Conservation (phyloP, 2,113 vertebrate genomes). For the Corythornis vintsioides region DNA sequence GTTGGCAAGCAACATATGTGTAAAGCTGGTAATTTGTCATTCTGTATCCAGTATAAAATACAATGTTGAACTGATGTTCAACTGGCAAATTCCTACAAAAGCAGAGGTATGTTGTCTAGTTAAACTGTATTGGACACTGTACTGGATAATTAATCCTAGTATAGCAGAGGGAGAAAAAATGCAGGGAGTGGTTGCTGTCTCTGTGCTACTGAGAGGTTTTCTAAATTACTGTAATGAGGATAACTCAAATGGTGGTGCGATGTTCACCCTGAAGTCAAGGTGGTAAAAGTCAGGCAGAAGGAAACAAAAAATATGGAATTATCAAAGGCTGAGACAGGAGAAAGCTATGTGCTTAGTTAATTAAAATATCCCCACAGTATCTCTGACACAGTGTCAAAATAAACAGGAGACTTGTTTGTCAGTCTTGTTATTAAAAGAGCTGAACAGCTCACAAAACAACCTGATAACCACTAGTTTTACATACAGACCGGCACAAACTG, state of each 20-base stretch:
- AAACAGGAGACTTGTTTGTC: not conserved
- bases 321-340: not conserved
- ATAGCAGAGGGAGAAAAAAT: not conserved
- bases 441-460: not conserved
- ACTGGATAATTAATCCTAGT: not conserved
- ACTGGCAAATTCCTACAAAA: not conserved
- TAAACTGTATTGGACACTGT: not conserved
- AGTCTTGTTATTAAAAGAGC: not conserved
- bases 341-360: not conserved
- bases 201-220: not conserved
- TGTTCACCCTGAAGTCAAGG: not conserved
- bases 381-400: not conserved
- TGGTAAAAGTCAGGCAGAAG: not conserved
- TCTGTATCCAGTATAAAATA: not conserved
- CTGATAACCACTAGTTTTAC: not conserved
- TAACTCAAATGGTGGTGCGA: not conserved
- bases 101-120: not conserved
- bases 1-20: not conserved
- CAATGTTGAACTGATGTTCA: not conserved
- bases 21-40: not conserved
- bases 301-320: not conserved
- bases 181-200: not conserved
- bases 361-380: not conserved
- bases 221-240: not conserved
- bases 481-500: not conserved